Evolutionary conservation across 1,140 invertebrate species (phyloP).

Genomic region (Brachionus paranguensis): DNA sequence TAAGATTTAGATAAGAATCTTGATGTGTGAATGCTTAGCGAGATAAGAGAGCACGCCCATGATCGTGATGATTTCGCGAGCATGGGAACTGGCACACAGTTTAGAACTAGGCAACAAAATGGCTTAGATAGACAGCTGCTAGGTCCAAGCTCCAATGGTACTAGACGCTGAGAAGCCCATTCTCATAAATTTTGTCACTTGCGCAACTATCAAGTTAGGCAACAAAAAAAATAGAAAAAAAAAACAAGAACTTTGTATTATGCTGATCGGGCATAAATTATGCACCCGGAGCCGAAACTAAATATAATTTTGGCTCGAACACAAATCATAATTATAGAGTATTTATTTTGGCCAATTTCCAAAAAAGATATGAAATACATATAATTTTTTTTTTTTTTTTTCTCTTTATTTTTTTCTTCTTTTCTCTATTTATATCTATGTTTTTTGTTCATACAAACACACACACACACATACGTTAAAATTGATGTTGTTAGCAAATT

Average conservation of each 20-base stretch:
- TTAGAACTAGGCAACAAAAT: background rate
- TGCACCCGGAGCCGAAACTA: background rate
- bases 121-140: background rate
- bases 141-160: background rate
- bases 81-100: background rate
- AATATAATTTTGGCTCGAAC: constrained; percentile 14
- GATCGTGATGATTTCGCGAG: background rate
- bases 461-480: background rate
- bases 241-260: background rate
- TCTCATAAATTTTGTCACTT: background rate
- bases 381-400: background rate
- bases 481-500: background rate
- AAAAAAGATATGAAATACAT: constrained; percentile 13
- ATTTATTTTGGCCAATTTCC: constrained; percentile 24
- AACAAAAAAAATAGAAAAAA: background rate
- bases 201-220: background rate
- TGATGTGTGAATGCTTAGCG: background rate
- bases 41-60: background rate
- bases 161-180: background rate
- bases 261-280: background rate
- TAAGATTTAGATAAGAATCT: background rate
- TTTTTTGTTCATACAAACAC: background rate
- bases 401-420: background rate
- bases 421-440: background rate
- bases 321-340: constrained; percentile 18